Percentiles rank a stretch among this genome's conserved stretches.
Evolutionary conservation across 1,140 invertebrate species (phyloP).

Genomic region (Anastrepha ludens): DNA sequence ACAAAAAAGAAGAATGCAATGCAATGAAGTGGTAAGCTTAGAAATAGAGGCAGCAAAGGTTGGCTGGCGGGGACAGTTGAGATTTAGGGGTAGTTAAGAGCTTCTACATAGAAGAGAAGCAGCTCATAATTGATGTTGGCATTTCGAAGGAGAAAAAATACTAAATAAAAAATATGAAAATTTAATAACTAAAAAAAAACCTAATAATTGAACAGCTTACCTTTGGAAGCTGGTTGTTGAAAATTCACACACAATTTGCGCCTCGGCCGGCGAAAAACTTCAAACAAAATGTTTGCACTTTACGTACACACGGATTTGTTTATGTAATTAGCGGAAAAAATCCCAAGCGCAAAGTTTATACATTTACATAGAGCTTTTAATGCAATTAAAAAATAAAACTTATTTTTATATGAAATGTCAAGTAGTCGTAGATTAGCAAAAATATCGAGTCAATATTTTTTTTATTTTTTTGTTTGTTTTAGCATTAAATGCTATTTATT

Average conservation of each 20-base stretch:
- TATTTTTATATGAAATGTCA: background rate
- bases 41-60: background rate
- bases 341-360: background rate
- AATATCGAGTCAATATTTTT: background rate
- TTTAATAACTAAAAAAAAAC: background rate
- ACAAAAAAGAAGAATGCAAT: background rate
- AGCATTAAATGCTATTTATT: background rate
- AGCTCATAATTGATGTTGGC: slow-evolving; percentile 1
- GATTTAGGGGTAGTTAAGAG: too few species aligned
- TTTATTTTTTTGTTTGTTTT: background rate
- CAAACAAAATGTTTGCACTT: background rate
- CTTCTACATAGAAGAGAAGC: background rate
- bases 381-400: background rate
- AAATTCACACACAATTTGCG: slow-evolving; percentile 3
- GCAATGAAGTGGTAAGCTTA: background rate
- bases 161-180: background rate
- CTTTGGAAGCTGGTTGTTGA: background rate
- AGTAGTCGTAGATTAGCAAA: background rate
- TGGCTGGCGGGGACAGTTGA: background rate
- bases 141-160: background rate
- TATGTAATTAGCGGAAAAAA: background rate
- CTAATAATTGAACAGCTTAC: background rate
- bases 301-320: background rate
- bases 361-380: background rate
- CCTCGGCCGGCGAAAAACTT: background rate